These are phyloP conservation scores for Eumeta japonica DNA, from an alignment of 1,140 invertebrate species.

Conservation along the genomic window DNA sequence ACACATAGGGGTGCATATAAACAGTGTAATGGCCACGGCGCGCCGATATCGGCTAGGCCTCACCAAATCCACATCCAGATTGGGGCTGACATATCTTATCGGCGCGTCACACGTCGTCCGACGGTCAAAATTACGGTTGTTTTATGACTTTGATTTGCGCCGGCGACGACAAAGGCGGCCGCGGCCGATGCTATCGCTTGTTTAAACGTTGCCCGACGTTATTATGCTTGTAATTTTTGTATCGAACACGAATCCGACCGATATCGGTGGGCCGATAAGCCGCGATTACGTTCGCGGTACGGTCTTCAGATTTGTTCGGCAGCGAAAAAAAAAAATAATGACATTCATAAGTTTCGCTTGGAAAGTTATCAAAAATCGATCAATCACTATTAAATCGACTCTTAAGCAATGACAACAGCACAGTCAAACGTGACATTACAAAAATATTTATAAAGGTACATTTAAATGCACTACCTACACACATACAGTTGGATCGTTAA, in stretches of 20 bases:
- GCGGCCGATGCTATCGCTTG: constrained; percentile 25
- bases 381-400: too few relatives aligned
- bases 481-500: too few relatives aligned
- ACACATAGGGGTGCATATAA: neutral
- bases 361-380: too few relatives aligned
- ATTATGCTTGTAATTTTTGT: constrained; percentile 54
- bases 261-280: too few relatives aligned
- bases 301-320: too few relatives aligned
- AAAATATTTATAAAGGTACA: too few relatives aligned
- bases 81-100: constrained; percentile 31
- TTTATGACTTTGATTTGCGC: constrained; percentile 54
- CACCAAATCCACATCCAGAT: constrained; percentile 50
- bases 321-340: too few relatives aligned
- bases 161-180: constrained; percentile 38
- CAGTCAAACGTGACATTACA: too few relatives aligned
- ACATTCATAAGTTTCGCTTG: too few relatives aligned
- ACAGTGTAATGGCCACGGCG: neutral
- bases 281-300: constrained; percentile 13
- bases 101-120: constrained; percentile 32
- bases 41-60: constrained; percentile 36
- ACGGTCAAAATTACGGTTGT: constrained; percentile 48
- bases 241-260: constrained; percentile 48
- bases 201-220: constrained; percentile 39
- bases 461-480: too few relatives aligned
- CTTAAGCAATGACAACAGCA: too few relatives aligned